Conservation (phyloP, 2,888 invertebrate species). For the Yponomeuta plumbellus region DNA sequence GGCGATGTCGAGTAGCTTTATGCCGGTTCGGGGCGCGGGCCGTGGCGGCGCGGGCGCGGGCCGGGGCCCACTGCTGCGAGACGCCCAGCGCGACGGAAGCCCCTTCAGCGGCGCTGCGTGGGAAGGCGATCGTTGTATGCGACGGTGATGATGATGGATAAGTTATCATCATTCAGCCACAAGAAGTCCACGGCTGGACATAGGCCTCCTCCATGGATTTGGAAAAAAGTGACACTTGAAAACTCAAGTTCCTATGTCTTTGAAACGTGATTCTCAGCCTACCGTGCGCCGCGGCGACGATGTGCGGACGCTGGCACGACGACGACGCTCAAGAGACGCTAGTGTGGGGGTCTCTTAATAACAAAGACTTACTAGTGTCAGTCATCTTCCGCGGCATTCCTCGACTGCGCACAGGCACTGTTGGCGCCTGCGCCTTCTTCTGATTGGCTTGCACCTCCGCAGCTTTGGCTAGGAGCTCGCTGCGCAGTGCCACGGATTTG, state of each 20-base stretch:
- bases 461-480: slow-evolving; percentile 94
- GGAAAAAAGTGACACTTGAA: no score
- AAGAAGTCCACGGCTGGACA: no score
- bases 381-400: slow-evolving; percentile 97
- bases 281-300: no score
- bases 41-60: slow-evolving; percentile 68
- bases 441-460: slow-evolving; percentile 91
- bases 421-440: slow-evolving; percentile 91
- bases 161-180: no score
- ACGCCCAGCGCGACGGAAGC: slow-evolving; percentile 84
- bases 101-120: slow-evolving; percentile 91
- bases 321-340: no score
- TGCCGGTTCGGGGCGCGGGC: slow-evolving; percentile 90
- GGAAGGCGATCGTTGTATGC: slow-evolving; percentile 10
- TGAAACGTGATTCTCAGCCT: no score
- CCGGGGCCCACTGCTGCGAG: slow-evolving; percentile 30
- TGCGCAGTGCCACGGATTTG: slow-evolving; percentile 92
- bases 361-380: slow-evolving; percentile 84
- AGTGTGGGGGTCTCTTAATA: no score
- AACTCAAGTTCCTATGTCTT: no score
- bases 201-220: no score
- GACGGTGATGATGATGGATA: no score
- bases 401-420: slow-evolving; percentile 88
- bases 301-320: no score
- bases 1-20: slow-evolving; percentile 94